Evolutionary conservation across 1,140 invertebrate genomes (phyloP).

Genomic region (Drosophila pseudoobscura): DNA sequence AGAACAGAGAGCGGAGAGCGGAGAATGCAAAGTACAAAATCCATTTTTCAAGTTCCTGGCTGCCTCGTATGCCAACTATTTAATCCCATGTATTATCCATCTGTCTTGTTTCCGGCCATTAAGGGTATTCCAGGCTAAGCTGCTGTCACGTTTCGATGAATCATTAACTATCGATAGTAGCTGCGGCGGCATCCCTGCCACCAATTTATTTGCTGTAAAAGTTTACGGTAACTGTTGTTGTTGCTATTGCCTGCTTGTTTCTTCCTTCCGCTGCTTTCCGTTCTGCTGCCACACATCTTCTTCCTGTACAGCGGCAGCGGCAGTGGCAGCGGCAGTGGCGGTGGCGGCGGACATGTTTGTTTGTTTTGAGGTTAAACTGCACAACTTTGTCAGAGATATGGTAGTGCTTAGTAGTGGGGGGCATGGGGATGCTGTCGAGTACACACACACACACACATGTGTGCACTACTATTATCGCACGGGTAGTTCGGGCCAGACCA

Average conservation of each 20-base stretch:
- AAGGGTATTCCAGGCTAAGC: not conserved
- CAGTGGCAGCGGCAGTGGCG: not conserved
- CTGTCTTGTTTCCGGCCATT: slow-evolving; percentile 15
- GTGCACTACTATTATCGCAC: slow-evolving; percentile 8
- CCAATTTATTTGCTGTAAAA: slow-evolving; percentile 23
- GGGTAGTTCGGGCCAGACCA: slow-evolving; percentile 28
- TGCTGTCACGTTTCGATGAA: not conserved
- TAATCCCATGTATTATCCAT: slow-evolving; percentile 15
- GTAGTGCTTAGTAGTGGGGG: not conserved
- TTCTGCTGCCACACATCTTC: slow-evolving; percentile 4
- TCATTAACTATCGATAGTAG: no score
- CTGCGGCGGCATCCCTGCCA: slow-evolving; percentile 4
- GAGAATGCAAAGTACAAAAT: no score
- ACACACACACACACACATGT: slow-evolving; percentile 25
- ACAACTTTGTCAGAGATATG: slow-evolving; percentile 45
- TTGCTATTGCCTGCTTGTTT: slow-evolving; percentile 3
- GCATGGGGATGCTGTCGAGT: not conserved
- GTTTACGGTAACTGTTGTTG: slow-evolving; percentile 23
- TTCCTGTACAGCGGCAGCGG: slow-evolving; percentile 3
- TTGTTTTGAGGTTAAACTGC: slow-evolving; percentile 53
- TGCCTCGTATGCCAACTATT: slow-evolving; percentile 30
- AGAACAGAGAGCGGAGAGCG: not conserved
- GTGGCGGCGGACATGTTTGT: slow-evolving; percentile 14
- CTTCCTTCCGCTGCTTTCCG: not conserved
- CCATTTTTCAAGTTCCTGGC: slow-evolving; percentile 60